phyloP scores from a whole-genome alignment of 1,140 invertebrate genomes.

The Sminthurides bifidus region DNA sequence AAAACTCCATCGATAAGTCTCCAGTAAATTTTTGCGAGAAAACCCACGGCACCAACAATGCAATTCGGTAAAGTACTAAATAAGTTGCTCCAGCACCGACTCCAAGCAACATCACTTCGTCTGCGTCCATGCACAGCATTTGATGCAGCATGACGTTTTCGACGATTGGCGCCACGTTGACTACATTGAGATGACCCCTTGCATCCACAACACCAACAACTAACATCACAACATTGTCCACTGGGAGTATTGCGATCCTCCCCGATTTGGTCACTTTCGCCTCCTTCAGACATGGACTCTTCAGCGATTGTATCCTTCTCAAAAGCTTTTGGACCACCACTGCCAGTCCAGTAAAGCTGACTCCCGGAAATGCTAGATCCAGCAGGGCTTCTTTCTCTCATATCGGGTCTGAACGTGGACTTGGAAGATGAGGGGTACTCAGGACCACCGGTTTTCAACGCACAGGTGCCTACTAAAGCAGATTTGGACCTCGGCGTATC shows the following conservation, averaged over 20 bases:
- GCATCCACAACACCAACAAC: constrained; percentile 16
- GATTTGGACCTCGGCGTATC: not conserved
- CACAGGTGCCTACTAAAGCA: not conserved
- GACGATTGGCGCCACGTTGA: not conserved
- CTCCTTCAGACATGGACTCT: not conserved
- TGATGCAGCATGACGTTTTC: not conserved
- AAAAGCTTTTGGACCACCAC: not conserved
- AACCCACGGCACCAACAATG: constrained; percentile 25
- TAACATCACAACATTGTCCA: not conserved
- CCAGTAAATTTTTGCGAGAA: constrained; percentile 29
- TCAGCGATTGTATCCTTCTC: not conserved
- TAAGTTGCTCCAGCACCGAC: constrained; percentile 12
- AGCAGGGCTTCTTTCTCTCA: too few species aligned
- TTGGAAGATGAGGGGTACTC: not conserved
- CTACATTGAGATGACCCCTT: constrained; percentile 3
- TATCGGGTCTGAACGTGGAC: too few species aligned
- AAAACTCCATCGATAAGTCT: constrained; percentile 27
- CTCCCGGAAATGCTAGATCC: too few species aligned
- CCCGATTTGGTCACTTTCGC: not conserved
- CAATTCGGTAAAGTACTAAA: constrained; percentile 12
- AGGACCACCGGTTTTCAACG: not conserved
- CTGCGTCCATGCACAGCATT: not conserved
- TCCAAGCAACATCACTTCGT: constrained; percentile 3
- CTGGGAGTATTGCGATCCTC: not conserved
- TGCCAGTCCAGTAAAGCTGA: not conserved